These are phyloP conservation scores for Crocallis elinguaria DNA, from an alignment of 2,888 invertebrate genomes.

Conservation along the genomic window DNA sequence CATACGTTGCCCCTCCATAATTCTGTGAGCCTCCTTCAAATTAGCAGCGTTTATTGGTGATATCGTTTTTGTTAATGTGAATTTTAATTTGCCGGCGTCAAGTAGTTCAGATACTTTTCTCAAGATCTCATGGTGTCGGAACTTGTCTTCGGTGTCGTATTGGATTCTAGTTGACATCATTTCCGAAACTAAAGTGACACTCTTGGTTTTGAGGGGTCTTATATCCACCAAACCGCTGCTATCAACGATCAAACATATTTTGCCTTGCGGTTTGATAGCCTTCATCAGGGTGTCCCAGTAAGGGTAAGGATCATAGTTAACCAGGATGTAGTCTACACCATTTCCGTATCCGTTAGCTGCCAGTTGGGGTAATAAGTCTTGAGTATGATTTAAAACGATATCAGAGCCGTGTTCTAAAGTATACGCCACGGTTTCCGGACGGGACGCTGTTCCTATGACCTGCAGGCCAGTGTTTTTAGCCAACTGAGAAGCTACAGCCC, in stretches of 20 bases:
- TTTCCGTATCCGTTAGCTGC: conserved; percentile 57
- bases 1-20: conserved; percentile 64
- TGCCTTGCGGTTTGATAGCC: conserved; percentile 71
- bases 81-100: conserved; percentile 60
- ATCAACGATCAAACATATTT: conserved; percentile 72
- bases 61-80: conserved; percentile 64
- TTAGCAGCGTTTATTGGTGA: conserved; percentile 73
- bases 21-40: conserved; percentile 66
- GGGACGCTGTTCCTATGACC: conserved; percentile 74
- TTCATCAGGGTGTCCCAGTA: conserved; percentile 72
- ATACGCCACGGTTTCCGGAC: conserved; percentile 62
- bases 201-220: conserved; percentile 67
- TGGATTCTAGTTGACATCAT: conserved; percentile 70
- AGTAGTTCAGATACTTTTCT: conserved; percentile 61
- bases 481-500: conserved; percentile 70
- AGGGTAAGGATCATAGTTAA: conserved; percentile 73
- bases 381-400: conserved; percentile 65
- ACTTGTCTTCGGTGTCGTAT: conserved; percentile 69
- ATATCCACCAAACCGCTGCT: conserved; percentile 66
- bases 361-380: conserved; percentile 63
- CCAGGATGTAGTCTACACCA: conserved; percentile 70
- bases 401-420: conserved; percentile 62
- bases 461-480: conserved; percentile 66
- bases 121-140: conserved; percentile 64
- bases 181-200: conserved; percentile 68